Percentiles rank a stretch among this genome's conserved stretches.
Evolutionary conservation across 1,140 invertebrate species (phyloP).

Genomic region (Leptinotarsa lineolata): DNA sequence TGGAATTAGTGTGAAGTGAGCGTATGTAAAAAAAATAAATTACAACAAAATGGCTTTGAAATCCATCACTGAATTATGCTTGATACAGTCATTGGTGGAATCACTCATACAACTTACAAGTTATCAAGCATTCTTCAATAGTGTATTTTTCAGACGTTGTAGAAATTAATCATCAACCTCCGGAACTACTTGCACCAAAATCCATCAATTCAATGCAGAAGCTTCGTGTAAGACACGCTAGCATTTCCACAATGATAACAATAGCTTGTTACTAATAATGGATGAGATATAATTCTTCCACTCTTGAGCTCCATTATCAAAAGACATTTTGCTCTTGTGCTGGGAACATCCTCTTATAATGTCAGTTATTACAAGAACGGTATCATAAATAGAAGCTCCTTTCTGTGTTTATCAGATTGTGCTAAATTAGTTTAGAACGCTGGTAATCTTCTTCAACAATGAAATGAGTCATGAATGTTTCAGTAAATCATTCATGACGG

Average conservation of each 20-base stretch:
- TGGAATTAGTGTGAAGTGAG: too few species aligned
- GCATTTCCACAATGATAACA: neutral
- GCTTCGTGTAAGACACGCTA: neutral
- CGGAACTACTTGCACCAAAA: too few species aligned
- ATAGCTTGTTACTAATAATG: neutral
- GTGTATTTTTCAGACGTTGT: too few species aligned
- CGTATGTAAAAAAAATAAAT: too few species aligned
- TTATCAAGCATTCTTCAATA: too few species aligned
- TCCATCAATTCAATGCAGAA: neutral
- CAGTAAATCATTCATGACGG: neutral
- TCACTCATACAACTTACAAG: too few species aligned
- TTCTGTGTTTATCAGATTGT: neutral
- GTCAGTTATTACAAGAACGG: neutral
- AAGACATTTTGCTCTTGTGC: neutral
- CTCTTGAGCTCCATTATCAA: neutral
- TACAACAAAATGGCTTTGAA: too few species aligned
- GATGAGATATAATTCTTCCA: neutral
- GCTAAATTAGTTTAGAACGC: neutral
- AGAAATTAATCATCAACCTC: too few species aligned
- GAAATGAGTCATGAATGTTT: slow-evolving; percentile 5
- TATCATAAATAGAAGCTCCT: neutral
- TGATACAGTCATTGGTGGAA: too few species aligned
- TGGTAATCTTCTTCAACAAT: neutral
- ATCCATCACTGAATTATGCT: too few species aligned
- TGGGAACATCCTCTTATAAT: neutral